A percentile compares a stretch with the other conserved stretches of the same genome.
Conservation (phyloP, 1,140 invertebrate genomes). For the Scaptomyza montana region DNA sequence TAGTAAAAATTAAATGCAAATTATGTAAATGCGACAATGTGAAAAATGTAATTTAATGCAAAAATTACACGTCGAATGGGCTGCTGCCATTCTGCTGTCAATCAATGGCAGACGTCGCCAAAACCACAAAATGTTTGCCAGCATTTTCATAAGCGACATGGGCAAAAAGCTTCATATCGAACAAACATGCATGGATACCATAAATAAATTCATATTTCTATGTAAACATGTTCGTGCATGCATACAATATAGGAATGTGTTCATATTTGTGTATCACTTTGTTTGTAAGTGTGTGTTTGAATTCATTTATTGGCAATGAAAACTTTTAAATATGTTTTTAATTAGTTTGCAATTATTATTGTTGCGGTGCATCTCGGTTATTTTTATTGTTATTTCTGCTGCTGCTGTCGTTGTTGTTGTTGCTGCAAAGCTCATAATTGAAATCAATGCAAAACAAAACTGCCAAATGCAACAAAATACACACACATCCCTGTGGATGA, state of each 20-base stretch:
- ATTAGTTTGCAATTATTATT: slow-evolving; percentile 74
- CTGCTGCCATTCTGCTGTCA: slow-evolving; percentile 67
- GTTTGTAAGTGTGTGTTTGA: slow-evolving; percentile 19
- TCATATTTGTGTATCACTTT: neutral
- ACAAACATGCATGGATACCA: slow-evolving; percentile 13
- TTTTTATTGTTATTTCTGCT: slow-evolving; percentile 2
- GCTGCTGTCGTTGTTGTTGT: slow-evolving; percentile 3
- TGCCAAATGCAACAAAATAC: neutral
- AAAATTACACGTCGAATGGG: slow-evolving; percentile 37
- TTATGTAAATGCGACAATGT: slow-evolving; percentile 23
- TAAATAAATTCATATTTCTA: slow-evolving; percentile 1
- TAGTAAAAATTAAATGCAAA: slow-evolving; percentile 23
- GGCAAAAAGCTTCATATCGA: slow-evolving; percentile 7
- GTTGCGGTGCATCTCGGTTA: slow-evolving; percentile 39
- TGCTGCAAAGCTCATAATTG: slow-evolving; percentile 26
- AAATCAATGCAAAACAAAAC: slow-evolving; percentile 29
- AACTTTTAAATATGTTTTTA: slow-evolving; percentile 73
- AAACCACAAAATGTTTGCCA: slow-evolving; percentile 43
- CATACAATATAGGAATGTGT: slow-evolving; percentile 1
- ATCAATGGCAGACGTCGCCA: slow-evolving; percentile 54
- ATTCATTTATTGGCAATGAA: slow-evolving; percentile 47
- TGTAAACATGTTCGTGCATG: slow-evolving; percentile 7
- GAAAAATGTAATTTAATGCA: slow-evolving; percentile 36
- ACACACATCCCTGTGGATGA: neutral
- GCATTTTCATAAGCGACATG: slow-evolving; percentile 23